Conservation (phyloP, 2,888 invertebrate species). For the Patella caerulea region DNA sequence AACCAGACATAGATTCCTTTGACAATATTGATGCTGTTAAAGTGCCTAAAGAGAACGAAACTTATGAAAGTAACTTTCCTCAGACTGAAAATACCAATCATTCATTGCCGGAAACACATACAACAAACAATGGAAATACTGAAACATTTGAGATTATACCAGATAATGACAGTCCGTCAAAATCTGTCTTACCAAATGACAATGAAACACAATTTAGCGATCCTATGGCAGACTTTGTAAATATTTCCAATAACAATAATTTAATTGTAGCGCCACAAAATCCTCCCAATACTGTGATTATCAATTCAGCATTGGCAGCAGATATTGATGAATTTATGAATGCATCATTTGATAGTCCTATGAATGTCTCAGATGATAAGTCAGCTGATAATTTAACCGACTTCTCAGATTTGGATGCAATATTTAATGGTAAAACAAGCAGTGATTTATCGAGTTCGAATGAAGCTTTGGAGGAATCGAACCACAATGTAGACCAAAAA, state of each 20-base stretch:
- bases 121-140: neutral
- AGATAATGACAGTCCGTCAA: neutral
- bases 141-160: neutral
- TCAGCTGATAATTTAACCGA: neutral
- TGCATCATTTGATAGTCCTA: neutral
- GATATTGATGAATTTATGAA: slow-evolving; percentile 4
- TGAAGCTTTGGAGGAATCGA: neutral
- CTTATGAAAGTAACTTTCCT: neutral
- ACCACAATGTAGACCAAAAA: neutral
- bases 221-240: neutral
- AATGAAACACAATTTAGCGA: neutral
- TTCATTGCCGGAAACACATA: neutral
- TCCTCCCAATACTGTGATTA: neutral
- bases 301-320: neutral
- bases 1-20: neutral
- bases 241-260: neutral
- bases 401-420: neutral
- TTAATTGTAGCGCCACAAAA: neutral
- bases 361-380: neutral
- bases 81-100: neutral
- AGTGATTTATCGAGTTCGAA: neutral
- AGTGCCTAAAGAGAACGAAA: neutral
- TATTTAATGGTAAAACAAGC: neutral
- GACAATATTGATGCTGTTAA: neutral
- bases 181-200: neutral